Base-by-base conservation (phyloP, 2,888 invertebrate genomes). In the Luperina nickerlii region DNA sequence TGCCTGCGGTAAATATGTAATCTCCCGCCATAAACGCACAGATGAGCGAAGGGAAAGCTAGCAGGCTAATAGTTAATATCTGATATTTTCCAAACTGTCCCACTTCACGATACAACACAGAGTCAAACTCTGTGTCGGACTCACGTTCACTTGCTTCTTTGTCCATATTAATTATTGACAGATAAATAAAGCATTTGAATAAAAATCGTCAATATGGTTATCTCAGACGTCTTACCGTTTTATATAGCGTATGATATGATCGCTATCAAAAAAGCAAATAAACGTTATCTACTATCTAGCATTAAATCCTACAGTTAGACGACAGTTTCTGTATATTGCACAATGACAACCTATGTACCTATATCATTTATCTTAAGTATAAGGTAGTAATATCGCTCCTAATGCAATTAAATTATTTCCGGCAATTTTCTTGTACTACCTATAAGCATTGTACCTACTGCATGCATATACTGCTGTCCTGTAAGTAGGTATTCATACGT, bases 31-130 rank as follows among this genome's bases (percentile, higher is more conserved):
- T 94, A 81, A 94, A 95, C 48, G 94, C 96, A 72, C 95, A 94
- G 45, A 94, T 90, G 15, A 93, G 92, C 4, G 95, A 92, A 6
- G 96, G 95, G 54, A 96, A 74, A 48, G 93, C 91, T 74, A 95
- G 75, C 60, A 96, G 86, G 74, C 93, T 84, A 73, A 96, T 90
- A 81, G 94, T 94, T 78, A 95, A 86, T 1, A 94, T 76, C 90
- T 96, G 96, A 85, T 93, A 96, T 91, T 94, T 95, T 66, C 96
- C 96, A 71, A 96, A 94, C 78, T 94, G 92, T 79, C 96, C 96
- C 74, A 96, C 85, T 90, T 95, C 95, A 76, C 90, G 91, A 80
- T 95, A 94, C 67, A 96, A 89, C 78, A 95, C 93, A 15, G 91
- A 90, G 82, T 96, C 96, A 81, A 96, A 95, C 60, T 94, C 92